Conservation (phyloP, 1,140 invertebrate species). For the Antheraea mylitta region DNA sequence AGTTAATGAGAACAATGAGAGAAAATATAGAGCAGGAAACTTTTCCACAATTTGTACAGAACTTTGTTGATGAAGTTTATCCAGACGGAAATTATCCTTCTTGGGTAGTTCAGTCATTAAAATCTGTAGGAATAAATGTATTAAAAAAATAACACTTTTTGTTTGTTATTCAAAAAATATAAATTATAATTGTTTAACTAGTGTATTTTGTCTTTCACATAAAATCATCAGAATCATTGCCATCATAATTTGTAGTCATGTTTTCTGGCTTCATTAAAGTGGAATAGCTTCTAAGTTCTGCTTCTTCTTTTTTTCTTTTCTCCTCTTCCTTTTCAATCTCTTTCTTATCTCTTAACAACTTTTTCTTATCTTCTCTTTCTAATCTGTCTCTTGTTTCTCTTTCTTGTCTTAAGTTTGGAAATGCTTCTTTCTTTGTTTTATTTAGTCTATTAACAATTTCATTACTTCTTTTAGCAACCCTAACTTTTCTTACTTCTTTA, state of each 20-base stretch:
- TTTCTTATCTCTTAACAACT: conserved; percentile 86
- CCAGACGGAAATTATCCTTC: conserved; percentile 86
- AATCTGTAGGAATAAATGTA: conserved; percentile 83
- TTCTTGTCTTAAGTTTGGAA: conserved; percentile 90
- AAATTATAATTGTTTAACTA: conserved; percentile 6
- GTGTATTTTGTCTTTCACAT: conserved; percentile 83
- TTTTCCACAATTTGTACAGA: conserved; percentile 91
- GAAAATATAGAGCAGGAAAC: conserved; percentile 88
- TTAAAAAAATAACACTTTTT: conserved; percentile 1
- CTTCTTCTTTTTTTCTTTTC: conserved; percentile 87
- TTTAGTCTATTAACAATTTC: conserved; percentile 96
- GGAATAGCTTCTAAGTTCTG: conserved; percentile 93
- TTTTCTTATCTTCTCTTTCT: conserved; percentile 93
- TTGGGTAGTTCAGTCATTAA: conserved; percentile 90
- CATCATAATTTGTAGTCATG: conserved; percentile 92
- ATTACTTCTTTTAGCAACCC: conserved; percentile 94
- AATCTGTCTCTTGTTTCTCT: conserved; percentile 92
- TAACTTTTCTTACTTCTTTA: conserved; percentile 94
- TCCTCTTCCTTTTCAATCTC: conserved; percentile 91
- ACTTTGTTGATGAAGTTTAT: conserved; percentile 89
- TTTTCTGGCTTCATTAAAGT: conserved; percentile 90
- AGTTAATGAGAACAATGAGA: conserved; percentile 91
- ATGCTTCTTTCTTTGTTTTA: conserved; percentile 93
- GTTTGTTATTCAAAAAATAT: background rate
- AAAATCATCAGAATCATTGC: conserved; percentile 97